Base-by-base conservation (phyloP, 2,888 invertebrate genomes). In the Chelonus formosanus region DNA sequence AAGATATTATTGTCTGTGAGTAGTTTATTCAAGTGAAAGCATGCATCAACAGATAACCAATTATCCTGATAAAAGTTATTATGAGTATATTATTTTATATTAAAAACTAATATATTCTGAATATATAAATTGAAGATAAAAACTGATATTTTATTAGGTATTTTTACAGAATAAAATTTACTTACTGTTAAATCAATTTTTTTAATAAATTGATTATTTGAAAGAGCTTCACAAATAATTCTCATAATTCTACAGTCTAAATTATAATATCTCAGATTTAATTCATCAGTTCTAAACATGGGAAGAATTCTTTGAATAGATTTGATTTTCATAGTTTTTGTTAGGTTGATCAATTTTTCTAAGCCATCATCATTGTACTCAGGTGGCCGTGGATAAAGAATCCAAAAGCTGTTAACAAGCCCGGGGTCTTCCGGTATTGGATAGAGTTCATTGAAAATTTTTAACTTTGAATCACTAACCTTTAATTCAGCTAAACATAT, bases 41-140 rank as follows among this genome's bases (percentile, higher is more conserved):
- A 82, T 8, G 84, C 80, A 62, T 84, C 81, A 2, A 74, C 71
- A 5, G 80, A 76, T 55, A 87, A 70, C 75, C 76, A 83, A 70
- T 86, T 87, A 32, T 85, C 85, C 84, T 86, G 75, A 1, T 85
- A 43, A 68, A 50, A 53, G 44, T 31, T 2, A 47, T 6, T 3
- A 20, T 50, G n/a, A 40, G 35, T 57, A 5, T 36, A 40, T 36
- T 45, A 48, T 31, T 43, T 55, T 66, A 20, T 53, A 8, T 32
- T 40, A 3, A 53, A 36, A 20, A 50, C 34, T 66, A 20, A 8
- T 50, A 54, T 43, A 10, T 36, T 52, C 52, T 45, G n/a, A n/a
- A n/a, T n/a, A n/a, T n/a, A n/a, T n/a, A n/a, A n/a, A n/a, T n/a
- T n/a, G n/a, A n/a, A n/a, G n/a, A n/a, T n/a, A n/a, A n/a, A n/a